Percentiles rank a stretch among this genome's conserved stretches.
Conservation (phyloP, 2,888 invertebrate genomes). For the Hydriomena furcata region DNA sequence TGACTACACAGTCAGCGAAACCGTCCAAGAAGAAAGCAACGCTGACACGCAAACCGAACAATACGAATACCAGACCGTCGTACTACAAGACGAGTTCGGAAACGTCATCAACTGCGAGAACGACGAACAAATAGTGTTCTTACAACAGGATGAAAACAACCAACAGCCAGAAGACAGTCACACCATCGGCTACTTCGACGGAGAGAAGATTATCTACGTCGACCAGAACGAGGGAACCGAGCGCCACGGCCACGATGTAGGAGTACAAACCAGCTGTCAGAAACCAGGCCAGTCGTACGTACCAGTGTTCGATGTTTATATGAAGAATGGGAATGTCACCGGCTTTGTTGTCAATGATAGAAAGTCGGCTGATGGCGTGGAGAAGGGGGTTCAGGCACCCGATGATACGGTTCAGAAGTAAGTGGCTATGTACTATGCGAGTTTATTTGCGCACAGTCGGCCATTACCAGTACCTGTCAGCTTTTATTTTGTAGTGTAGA, state of each 20-base stretch:
- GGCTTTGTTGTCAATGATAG: constrained; percentile 46
- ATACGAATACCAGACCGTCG: constrained; percentile 31
- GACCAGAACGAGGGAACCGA: constrained; percentile 24
- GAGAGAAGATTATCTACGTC: constrained; percentile 34
- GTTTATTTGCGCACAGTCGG: neutral
- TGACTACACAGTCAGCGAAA: constrained; percentile 30
- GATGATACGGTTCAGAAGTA: constrained; percentile 31
- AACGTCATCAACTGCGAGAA: constrained; percentile 35
- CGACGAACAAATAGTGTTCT: constrained; percentile 32
- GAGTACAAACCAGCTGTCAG: constrained; percentile 35
- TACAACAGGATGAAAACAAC: constrained; percentile 30
- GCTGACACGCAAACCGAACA: constrained; percentile 1
- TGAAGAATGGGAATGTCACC: constrained; percentile 51
- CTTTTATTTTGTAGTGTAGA: too few species aligned
- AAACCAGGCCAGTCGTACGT: constrained; percentile 39
- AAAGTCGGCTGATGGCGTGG: constrained; percentile 34
- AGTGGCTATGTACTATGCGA: constrained; percentile 19
- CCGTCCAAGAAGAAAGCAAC: constrained; percentile 6
- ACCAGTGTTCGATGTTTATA: constrained; percentile 49
- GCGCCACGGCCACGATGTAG: constrained; percentile 32
- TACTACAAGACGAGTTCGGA: constrained; percentile 36
- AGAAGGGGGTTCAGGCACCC: constrained; percentile 40
- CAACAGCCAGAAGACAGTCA: constrained; percentile 27
- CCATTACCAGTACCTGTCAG: constrained; percentile 3
- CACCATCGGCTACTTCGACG: constrained; percentile 36